Evolutionary conservation across 1,140 invertebrate genomes (phyloP), one percentile per base, ranked within the genome.

Genomic region (Drosophila pseudoobscura): DNA sequence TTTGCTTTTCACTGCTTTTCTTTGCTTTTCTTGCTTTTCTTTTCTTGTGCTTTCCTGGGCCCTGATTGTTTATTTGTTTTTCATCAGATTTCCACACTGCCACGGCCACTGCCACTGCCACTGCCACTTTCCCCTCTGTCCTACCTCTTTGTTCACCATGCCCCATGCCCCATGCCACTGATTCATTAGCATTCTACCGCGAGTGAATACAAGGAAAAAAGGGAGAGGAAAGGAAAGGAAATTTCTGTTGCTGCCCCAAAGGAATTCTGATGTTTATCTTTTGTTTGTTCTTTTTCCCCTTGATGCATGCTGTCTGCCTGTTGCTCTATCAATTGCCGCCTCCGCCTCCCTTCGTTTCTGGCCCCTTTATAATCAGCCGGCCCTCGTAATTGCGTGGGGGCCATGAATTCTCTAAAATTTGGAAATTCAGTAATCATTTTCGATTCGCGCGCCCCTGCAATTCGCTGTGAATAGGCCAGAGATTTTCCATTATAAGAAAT

Each of bases 31-130:
- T 47, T 47, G 13, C 22, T 47, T 47, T 39, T 39, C 35, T 39
- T 39, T 39, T 39, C 35, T 39, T 39, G 11, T 13, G 35, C 11
- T 56, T 73, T 15, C 20, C 45, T 56, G 41, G 43, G 17, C 22
- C 69, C 51, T 78, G 79, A 83, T 82, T 83, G 75, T 84, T 83
- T 74, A 73, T 74, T 79, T 79, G 62, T 62, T 78, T 83, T 83
- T 72, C 80, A 83, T 71, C 75, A 83, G 64, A 75, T 78, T 75
- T 73, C 54, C 68, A 50, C 53, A 24, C 35, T 39, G 35, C 35
- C 35, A 39, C 35, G 41, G 22, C 63, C 41, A 15, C 44, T 31
- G n/a, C n/a, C 53, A 24, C 35, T 39, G 9, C 22, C 29, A 13
- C 17, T 2, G 24, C 20, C 59, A 7, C 43, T 71, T 17, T 53